Conservation (phyloP, 2,797 vertebrate species). For the Enoplosus armatus region DNA sequence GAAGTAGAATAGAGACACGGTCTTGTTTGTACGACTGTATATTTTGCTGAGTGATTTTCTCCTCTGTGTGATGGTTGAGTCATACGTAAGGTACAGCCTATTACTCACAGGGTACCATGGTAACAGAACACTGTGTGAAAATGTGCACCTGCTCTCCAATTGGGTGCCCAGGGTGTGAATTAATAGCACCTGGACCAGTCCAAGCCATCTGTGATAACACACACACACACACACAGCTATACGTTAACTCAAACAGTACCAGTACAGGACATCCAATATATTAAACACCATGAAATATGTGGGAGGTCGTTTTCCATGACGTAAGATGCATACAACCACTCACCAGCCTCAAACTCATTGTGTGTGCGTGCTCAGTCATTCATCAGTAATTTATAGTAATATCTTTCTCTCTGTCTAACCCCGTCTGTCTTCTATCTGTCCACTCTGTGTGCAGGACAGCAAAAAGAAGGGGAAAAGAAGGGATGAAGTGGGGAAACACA, state of each 20-base stretch:
- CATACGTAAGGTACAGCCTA: slow-evolving; percentile 64
- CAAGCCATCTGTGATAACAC: slow-evolving; percentile 53
- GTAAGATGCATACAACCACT: not conserved
- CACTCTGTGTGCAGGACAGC: slow-evolving; percentile 67
- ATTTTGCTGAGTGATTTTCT: slow-evolving; percentile 53
- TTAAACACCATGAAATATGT: not conserved
- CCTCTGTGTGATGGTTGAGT: slow-evolving; percentile 57
- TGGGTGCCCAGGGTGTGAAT: slow-evolving; percentile 59
- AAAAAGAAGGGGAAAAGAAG: slow-evolving; percentile 74
- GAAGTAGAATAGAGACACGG: not conserved
- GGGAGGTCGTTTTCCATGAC: not conserved
- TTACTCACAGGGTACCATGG: slow-evolving; percentile 74
- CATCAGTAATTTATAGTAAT: not conserved
- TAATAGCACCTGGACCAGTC: slow-evolving; percentile 47
- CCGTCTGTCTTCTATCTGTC: slow-evolving; percentile 13
- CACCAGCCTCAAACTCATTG: not conserved
- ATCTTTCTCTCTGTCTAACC: not conserved
- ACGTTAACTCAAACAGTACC: not conserved
- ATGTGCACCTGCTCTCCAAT: slow-evolving; percentile 70
- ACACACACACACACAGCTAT: slow-evolving; percentile 29
- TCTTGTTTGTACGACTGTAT: slow-evolving; percentile 25
- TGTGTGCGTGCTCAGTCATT: not conserved
- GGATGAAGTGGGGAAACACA: slow-evolving; percentile 62
- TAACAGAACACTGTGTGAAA: slow-evolving; percentile 70
- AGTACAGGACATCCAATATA: not conserved